phyloP scores from a whole-genome alignment of 2,113 vertebrate genomes.

The Melanotaenia duboulayi region DNA sequence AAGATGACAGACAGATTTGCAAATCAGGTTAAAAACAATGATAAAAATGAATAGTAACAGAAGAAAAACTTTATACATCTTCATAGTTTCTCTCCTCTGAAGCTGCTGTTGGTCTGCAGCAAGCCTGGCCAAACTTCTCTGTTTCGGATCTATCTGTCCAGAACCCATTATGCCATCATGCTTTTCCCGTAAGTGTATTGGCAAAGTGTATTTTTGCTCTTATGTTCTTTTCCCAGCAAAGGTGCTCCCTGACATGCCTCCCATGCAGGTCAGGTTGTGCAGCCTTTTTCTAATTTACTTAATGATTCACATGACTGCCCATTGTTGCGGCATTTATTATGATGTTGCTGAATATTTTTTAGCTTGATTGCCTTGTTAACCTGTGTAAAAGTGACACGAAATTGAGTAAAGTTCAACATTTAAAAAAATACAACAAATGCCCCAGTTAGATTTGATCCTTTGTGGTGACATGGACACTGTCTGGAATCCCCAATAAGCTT shows the following conservation, averaged over 20 bases:
- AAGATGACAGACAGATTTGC: neutral
- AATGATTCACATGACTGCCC: neutral
- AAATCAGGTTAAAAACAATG: too few relatives aligned
- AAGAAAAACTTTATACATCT: too few relatives aligned
- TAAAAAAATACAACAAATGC: neutral
- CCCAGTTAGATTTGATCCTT: constrained; percentile 10
- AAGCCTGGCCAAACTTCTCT: too few relatives aligned
- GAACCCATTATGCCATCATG: neutral
- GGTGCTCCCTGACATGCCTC: too few relatives aligned
- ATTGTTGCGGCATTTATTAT: neutral
- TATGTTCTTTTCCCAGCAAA: neutral
- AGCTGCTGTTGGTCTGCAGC: neutral
- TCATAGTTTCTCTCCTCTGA: neutral
- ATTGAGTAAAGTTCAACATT: constrained; percentile 7
- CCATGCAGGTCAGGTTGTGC: neutral
- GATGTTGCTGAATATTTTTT: neutral
- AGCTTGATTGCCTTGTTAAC: neutral
- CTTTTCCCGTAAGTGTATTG: neutral
- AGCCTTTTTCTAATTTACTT: neutral
- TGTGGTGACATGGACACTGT: neutral
- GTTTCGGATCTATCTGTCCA: neutral
- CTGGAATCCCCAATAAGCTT: constrained; percentile 13
- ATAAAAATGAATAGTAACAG: too few relatives aligned
- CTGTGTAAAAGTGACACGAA: neutral
- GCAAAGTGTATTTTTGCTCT: neutral